Base-by-base conservation (phyloP, 2,888 invertebrate species). In the Metallyticus violacea region DNA sequence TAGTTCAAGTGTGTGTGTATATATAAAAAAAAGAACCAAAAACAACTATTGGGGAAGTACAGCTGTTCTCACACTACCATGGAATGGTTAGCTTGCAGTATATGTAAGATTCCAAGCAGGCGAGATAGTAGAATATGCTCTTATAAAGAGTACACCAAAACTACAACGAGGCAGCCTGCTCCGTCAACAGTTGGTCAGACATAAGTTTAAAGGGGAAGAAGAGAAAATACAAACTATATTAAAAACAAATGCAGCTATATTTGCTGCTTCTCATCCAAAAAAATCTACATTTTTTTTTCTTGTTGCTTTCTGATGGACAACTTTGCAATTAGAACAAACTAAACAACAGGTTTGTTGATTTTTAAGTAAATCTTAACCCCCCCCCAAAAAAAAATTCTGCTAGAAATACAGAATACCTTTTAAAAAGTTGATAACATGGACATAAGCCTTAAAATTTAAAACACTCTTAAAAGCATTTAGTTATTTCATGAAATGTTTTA, bases 141-240 rank as follows among this genome's bases (percentile, higher is more conserved):
- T 87, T 87, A 87, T 82, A 85, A 87, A 87, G 87, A 87, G 87
- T 87, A 85, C 87, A 87, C 82, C 30, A 78, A 87, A 87, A 85
- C 87, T 85, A 87, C 30, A 82, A 85, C n/a, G 79, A 85, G 86
- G 84, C 82, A 78, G 87, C 87, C 85, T 87, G 87, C 87, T 83
- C 87, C 87, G 82, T 85, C 85, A 87, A 82, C 28, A 85, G 77
- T 80, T 86, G 79, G 83, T 79, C 82, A 78, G 40, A 9, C 40
- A 62, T 15, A 15, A 4, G 15, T 62, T 62, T 15, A 81, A 81
- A 81, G 7, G 25, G 29, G 30, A 81, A 81, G n/a, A 81, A 15
- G 28, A 26, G 25, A 25, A 15, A 3, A 81, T n/a, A 25, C 27
- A 81, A 81, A n/a, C 26, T 9, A 15, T 22, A 22, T 81, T 25